Base-by-base conservation (phyloP, 2,888 invertebrate species). In the Rambutsinella grinnellia region DNA sequence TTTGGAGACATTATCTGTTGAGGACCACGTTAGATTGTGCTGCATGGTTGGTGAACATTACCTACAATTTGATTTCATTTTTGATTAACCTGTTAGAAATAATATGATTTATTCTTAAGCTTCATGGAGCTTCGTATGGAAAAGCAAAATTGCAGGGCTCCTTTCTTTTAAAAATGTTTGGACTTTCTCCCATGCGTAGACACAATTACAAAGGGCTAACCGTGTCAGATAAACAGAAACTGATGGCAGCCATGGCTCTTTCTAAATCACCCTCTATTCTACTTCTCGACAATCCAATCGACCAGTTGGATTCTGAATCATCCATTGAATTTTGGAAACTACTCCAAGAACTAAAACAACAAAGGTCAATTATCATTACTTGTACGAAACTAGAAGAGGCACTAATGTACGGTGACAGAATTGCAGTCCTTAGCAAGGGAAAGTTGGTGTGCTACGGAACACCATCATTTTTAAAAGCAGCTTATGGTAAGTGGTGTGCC, bases 191-290 rank as follows among this genome's bases (percentile, higher is more conserved):
- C 5, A 56, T 68, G 47, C 63, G 71, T 19, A 36, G 76, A 27
- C 68, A 72, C 28, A 65, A 65, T 13, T 51, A 57, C 26, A 6
- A 13, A 10, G 72, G 65, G 13, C 60, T 80, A 6, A 74, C 80
- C 3, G 57, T 36, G 10, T 56, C 69, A 3, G 72, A 80, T 21
- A 60, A 49, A 19, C 75, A 78, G 19, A 78, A 76, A 21, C 46
- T 80, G 6, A 51, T 72, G 54, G 24, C 78, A 2, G 80, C 80
- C 46, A 78, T 80, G 80, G 78, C 80, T 5, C 21, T 80, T 10
- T 76, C 78, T 0, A 80, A 76, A 27, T 69, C 67, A 8, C 80
- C 80, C 6, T 76, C 66, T 0, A 57, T 78, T 8, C 44, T 80
- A n/a, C 63, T 80, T 19, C 27, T 80, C 44, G 80, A 80, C 47